Evolutionary conservation across 2,113 vertebrate species (phyloP).

Genomic region (Toxotes chatareus): DNA sequence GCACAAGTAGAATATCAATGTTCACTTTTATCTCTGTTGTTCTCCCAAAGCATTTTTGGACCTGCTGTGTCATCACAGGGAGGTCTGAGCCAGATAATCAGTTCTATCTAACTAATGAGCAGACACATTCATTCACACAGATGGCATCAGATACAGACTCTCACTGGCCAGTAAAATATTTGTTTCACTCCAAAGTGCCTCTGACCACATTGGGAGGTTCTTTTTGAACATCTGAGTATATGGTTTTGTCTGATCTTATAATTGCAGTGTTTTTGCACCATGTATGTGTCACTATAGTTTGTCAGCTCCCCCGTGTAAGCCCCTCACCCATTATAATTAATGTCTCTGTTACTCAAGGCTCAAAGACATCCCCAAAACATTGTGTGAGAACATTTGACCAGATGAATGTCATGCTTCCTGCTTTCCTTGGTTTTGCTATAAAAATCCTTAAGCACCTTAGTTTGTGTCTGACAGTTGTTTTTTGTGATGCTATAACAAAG

Average conservation of each 20-base stretch:
- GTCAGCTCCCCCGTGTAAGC: slow-evolving; percentile 37
- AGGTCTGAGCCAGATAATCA: slow-evolving; percentile 22
- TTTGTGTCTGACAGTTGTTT: neutral
- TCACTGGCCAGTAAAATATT: slow-evolving; percentile 8
- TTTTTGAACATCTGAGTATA: slow-evolving; percentile 45
- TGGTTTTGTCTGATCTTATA: slow-evolving; percentile 67
- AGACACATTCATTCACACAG: slow-evolving; percentile 14
- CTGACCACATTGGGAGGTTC: slow-evolving; percentile 41
- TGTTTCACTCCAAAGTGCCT: slow-evolving; percentile 27
- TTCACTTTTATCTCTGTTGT: slow-evolving; percentile 46
- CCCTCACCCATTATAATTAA: slow-evolving; percentile 54
- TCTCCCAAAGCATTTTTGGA: slow-evolving; percentile 40
- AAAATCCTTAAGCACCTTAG: neutral
- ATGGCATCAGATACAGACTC: slow-evolving; percentile 2
- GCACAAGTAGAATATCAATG: slow-evolving; percentile 45
- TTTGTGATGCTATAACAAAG: neutral
- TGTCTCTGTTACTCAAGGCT: slow-evolving; percentile 45
- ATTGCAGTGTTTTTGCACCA: slow-evolving; percentile 60
- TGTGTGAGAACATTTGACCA: neutral
- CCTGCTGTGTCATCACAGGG: slow-evolving; percentile 25
- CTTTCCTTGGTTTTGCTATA: neutral
- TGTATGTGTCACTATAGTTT: slow-evolving; percentile 39
- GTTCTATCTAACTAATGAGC: slow-evolving; percentile 48
- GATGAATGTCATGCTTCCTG: neutral
- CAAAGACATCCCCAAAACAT: slow-evolving; percentile 14